Evolutionary conservation across 2,113 vertebrate genomes (phyloP).

Genomic region (Speoplatyrhinus poulsoni): DNA sequence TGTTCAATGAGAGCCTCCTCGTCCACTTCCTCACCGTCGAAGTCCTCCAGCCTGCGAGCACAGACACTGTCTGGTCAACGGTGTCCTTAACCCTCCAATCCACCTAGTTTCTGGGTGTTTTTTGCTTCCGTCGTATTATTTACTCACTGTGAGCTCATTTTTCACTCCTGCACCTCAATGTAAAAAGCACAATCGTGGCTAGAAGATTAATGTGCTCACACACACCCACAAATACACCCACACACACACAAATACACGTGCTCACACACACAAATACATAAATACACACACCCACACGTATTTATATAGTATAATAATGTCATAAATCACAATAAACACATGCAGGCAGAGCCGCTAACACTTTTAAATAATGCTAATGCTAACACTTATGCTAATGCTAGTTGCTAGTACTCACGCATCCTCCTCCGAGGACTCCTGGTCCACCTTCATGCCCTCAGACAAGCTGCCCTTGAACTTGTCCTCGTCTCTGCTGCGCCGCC

Average conservation of each 20-base stretch:
- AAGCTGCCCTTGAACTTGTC: conserved; percentile 99
- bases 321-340: too few species aligned
- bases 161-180: too few species aligned
- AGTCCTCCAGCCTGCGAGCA: conserved; percentile 86
- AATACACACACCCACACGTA: not conserved
- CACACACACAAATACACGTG: not conserved
- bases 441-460: conserved; percentile 96
- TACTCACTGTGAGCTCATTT: too few species aligned
- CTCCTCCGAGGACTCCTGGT: conserved; percentile 91
- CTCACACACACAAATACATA: conserved; percentile 11
- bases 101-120: too few species aligned
- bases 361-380: not conserved
- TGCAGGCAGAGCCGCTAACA: too few species aligned
- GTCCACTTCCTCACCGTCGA: conserved; percentile 93
- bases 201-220: too few species aligned
- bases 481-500: conserved; percentile 89
- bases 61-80: not conserved
- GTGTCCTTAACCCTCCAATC: too few species aligned
- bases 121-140: too few species aligned
- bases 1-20: conserved; percentile 96
- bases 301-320: not conserved
- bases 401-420: conserved; percentile 85
- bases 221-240: not conserved
- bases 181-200: too few species aligned
- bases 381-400: not conserved